Evolutionary conservation across 2,888 invertebrate genomes (phyloP), one percentile per base, ranked within the genome.

Genomic region (Rhingia rostrata): DNA sequence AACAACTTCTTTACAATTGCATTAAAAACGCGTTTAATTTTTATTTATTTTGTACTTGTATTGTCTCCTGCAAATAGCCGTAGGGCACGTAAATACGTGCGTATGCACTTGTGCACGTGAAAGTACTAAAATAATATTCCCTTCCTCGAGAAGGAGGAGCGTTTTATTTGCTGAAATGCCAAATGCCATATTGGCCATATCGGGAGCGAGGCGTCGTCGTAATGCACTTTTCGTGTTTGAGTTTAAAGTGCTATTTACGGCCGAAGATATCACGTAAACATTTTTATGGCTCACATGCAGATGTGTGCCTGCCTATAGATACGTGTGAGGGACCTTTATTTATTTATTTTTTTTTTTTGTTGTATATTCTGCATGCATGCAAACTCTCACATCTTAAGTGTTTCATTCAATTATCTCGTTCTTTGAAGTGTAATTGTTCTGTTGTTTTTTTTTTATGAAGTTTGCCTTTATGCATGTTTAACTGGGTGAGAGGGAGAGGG

Each of bases 221-320:
- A 84, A 84, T 84, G 84, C 84, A 84, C 69, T 84, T 84, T 79
- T 84, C 79, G 49, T 84, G 84, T 84, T 80, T 37, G 66, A 79
- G 45, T 84, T 84, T 80, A 79, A 84, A 84, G 80, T 84, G 80
- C 67, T 80, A 80, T 84, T 84, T 84, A 84, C 84, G 74, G 75
- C 79, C 84, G 69, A 80, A 64, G 64, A 70, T 75, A 80, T 75
- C 84, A 84, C 79, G 84, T 80, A 79, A 84, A 80, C 80, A 84
- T 74, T 84, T 47, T 84, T 79, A 84, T 75, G 74, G 74, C 66
- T 79, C 80, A 49, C 66, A 84, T 84, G 80, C 79, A 84, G 22
- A 22, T 80, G 74, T 54, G 63, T 63, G 78, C 53, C 66, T 67
- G 22, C 22, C 22, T 22, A 22, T 22, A 22, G 22, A 72, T 67